These are phyloP conservation scores for Selene dorsalis DNA, from an alignment of 2,797 vertebrate genomes.

Conservation along the genomic window DNA sequence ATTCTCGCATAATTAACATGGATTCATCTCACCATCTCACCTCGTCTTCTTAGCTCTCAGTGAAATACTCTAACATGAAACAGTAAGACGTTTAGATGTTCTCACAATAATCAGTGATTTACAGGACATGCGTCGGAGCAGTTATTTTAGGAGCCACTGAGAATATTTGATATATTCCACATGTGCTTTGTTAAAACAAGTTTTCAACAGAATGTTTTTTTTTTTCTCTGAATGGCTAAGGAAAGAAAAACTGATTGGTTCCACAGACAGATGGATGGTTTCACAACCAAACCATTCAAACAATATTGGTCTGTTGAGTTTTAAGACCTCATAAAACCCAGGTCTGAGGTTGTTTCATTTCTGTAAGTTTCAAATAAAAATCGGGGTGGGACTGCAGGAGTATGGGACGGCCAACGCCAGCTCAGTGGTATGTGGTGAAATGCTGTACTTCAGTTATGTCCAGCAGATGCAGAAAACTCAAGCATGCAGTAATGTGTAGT, in stretches of 20 bases:
- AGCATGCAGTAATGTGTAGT: not conserved
- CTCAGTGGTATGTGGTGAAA: not conserved
- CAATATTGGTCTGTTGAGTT: conserved; percentile 27
- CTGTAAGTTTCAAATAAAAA: conserved; percentile 15
- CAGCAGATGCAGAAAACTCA: not conserved
- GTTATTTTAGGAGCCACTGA: not conserved
- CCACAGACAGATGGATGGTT: conserved; percentile 46
- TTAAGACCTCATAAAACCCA: conserved; percentile 28
- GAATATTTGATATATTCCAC: not conserved
- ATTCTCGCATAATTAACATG: not conserved
- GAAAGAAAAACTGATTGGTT: conserved; percentile 24
- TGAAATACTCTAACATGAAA: conserved; percentile 1
- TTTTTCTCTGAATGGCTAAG: not conserved
- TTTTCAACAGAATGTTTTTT: conserved; percentile 33
- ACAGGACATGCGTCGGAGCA: not conserved
- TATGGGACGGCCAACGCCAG: not conserved
- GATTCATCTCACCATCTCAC: not conserved
- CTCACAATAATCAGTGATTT: not conserved
- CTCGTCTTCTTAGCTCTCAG: too few relatives aligned
- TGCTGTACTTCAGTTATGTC: conserved; percentile 3
- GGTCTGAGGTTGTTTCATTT: conserved; percentile 27
- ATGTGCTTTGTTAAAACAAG: not conserved
- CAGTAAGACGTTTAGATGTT: not conserved
- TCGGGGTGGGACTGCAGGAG: not conserved
- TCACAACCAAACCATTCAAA: conserved; percentile 27